A percentile compares a stretch with the other conserved stretches of the same genome.
phyloP scores from a whole-genome alignment of 2,888 invertebrate genomes.

The Conomelus anceps region DNA sequence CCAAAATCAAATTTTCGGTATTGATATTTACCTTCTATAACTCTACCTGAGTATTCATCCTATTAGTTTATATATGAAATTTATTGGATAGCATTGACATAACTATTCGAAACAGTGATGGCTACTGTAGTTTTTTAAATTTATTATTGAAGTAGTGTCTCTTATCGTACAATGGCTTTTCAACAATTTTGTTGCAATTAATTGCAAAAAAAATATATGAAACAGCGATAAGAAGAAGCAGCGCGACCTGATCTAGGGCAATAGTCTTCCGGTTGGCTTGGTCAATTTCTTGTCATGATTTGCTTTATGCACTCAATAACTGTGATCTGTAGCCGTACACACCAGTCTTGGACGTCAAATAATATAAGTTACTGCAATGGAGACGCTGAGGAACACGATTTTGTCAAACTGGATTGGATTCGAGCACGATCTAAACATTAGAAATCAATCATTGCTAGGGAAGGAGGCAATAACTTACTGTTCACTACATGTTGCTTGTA shows the following conservation, averaged over 20 bases:
- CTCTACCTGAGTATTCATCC: too few relatives aligned
- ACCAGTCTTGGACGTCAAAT: neutral
- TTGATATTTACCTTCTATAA: too few relatives aligned
- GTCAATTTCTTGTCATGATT: neutral
- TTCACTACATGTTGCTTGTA: neutral
- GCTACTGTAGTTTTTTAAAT: neutral
- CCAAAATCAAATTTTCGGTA: too few relatives aligned
- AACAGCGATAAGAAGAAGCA: neutral
- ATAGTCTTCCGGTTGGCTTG: conserved; percentile 3
- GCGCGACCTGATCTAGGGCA: conserved; percentile 1
- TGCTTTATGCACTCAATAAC: neutral
- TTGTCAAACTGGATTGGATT: neutral
- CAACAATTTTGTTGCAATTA: neutral
- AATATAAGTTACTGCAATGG: neutral
- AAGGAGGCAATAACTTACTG: neutral
- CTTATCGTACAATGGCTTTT: neutral
- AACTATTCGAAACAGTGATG: neutral
- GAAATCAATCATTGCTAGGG: neutral
- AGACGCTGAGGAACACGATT: neutral
- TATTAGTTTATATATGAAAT: too few relatives aligned
- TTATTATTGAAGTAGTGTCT: neutral
- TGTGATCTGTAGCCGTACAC: neutral
- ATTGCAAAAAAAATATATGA: neutral
- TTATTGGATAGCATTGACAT: neutral
- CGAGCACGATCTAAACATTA: neutral